Evolutionary conservation across 2,888 invertebrate species (phyloP), one percentile per base, ranked within the genome.

Genomic region (Hypolimnas misippus): DNA sequence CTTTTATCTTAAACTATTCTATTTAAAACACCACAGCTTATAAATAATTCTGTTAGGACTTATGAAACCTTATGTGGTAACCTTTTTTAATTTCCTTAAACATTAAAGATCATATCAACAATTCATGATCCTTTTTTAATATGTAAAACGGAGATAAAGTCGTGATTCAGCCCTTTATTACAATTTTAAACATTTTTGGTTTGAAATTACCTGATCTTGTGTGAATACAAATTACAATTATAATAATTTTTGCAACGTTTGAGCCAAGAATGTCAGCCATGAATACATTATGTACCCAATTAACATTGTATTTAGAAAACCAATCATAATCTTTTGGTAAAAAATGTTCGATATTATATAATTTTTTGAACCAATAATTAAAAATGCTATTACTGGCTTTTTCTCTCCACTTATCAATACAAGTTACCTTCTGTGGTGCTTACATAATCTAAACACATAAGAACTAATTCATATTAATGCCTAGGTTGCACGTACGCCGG

Each of bases 1-100:
- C 89, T 79, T 87, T 87, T 84, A 75, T 78, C 81, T 85, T 82
- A 86, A 57, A 64, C 80, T 86, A 86, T 63, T 52, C 57, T 66
- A 63, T 38, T 57, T 56, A 52, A 63, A 64, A 64, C 58, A 62
- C 62, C 60, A 63, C 44, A 66, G 57, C 21, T 50, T 54, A 21
- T 46, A 46, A 21, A 29, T 21, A 21, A 46, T 17, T 16, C 16
- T 21, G 19, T 21, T n/a, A 21, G 44, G 19, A 44, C 12, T 44
- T 5, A 21, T 12, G 12, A 19, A 12, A 3, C 10, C 25, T 25
- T 25, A 25, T 25, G 5, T 5, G 25, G 25, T 25, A 25, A 25
- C 25, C 25, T 1, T 46, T 46, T 21, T 46, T n/a, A 12, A 21
- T 21, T 44, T 12, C 12, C 19, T 19, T 46, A 46, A 21, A n/a